phyloP scores from a whole-genome alignment of 2,888 invertebrate species.

The Heliconius ethilla region DNA sequence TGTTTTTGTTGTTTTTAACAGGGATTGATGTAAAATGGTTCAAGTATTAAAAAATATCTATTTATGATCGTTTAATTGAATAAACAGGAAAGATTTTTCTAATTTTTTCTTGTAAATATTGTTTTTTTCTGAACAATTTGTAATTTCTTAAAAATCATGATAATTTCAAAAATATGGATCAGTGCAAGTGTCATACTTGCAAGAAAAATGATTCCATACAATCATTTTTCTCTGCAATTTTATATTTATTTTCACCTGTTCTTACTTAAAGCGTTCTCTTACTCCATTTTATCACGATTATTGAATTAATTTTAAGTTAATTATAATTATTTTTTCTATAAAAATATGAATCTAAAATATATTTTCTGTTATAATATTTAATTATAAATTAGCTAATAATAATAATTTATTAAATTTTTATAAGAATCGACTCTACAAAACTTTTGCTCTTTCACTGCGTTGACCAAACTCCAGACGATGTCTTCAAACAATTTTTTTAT shows the following conservation, averaged over 20 bases:
- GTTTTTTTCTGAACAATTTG: not conserved
- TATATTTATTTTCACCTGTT: too few species aligned
- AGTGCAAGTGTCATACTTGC: too few species aligned
- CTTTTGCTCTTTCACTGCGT: slow-evolving; percentile 64
- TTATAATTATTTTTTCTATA: too few species aligned
- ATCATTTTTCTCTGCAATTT: not conserved
- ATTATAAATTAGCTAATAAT: too few species aligned
- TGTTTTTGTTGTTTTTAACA: too few species aligned
- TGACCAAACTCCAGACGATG: slow-evolving; percentile 76
- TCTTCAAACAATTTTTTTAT: slow-evolving; percentile 69
- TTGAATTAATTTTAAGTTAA: too few species aligned
- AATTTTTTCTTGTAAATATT: not conserved
- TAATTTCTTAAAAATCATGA: not conserved
- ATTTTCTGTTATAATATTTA: too few species aligned
- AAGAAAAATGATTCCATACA: too few species aligned
- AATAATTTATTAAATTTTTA: not conserved
- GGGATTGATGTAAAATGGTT: not conserved
- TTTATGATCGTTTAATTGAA: not conserved
- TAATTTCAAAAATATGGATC: not conserved
- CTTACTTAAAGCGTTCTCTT: too few species aligned
- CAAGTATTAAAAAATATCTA: not conserved
- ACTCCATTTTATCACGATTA: too few species aligned
- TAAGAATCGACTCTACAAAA: slow-evolving; percentile 49
- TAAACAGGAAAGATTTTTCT: not conserved
- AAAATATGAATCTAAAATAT: too few species aligned